Evolutionary conservation across 2,888 invertebrate species (phyloP), one percentile per base, ranked within the genome.

Genomic region (Pegoplata infirma): DNA sequence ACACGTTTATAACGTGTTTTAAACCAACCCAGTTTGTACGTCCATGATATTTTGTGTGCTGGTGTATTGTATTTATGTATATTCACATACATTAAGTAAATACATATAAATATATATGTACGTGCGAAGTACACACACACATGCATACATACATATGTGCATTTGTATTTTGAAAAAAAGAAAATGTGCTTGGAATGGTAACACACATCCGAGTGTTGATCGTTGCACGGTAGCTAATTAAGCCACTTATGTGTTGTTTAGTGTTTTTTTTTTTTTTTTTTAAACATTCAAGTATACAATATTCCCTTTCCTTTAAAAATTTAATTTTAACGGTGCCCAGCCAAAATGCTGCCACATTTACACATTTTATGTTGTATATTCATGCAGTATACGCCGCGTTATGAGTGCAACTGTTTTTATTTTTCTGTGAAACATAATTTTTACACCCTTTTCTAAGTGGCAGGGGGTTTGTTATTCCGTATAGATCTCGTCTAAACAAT

Each of bases 191-290:
- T 79, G 67, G 75, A 79, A 79, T 79, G 71, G 75, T 71, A 79
- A 55, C 73, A 80, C 73, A 76, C 76, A 80, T 76, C 76, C 76
- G 76, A 85, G 86, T 85, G 86, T 85, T 86, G 85, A 86, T 86
- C 85, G 86, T 85, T 84, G 85, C 85, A 85, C 85, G 85, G 85
- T 82, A 84, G 85, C 86, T 85, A 85, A 85, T 85, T 85, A 85
- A 86, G 85, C 85, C 85, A 85, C 86, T 85, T 85, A 84, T 84
- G 85, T 81, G 81, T 84, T 82, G 83, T 40, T 84, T 84, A 68
- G 67, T 53, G 67, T 59, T 75, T 40, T 40, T 12, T 25, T 25
- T 25, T 3, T 25, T 25, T 25, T 12, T 40, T 40, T 2, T n/a
- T 32, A 10, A 32, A 32, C n/a, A 40, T n/a, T 5, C 5, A 40